Evolutionary conservation across 2,113 vertebrate genomes (phyloP).

Genomic region (Toxotes chatareus): DNA sequence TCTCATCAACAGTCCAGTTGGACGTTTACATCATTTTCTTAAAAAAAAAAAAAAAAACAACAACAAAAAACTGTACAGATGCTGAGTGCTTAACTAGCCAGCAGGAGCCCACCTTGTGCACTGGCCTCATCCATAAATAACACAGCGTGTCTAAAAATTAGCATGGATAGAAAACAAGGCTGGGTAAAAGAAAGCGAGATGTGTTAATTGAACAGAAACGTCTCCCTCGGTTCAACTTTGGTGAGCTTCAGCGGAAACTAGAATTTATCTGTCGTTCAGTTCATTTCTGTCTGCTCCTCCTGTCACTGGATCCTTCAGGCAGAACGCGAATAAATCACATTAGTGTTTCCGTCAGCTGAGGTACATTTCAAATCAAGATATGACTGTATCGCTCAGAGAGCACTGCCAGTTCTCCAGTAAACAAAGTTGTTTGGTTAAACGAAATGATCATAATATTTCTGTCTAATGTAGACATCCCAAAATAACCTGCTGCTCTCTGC

Average conservation of each 20-base stretch:
- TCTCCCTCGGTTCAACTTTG: conserved; percentile 33
- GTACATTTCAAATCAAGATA: conserved; percentile 60
- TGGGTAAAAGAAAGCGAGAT: conserved; percentile 32
- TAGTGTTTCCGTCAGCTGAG: conserved; percentile 66
- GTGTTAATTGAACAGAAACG: conserved; percentile 63
- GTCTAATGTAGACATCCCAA: not conserved
- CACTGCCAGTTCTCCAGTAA: not conserved
- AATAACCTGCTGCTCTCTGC: not conserved
- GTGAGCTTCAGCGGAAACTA: conserved; percentile 33
- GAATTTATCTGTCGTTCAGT: conserved; percentile 39
- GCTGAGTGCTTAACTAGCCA: conserved; percentile 39
- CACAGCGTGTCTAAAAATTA: conserved; percentile 56
- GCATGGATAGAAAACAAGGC: conserved; percentile 13
- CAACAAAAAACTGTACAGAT: conserved; percentile 9
- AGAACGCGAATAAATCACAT: conserved; percentile 70
- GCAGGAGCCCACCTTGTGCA: conserved; percentile 41
- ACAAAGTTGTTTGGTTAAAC: conserved; percentile 21
- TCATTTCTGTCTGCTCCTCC: conserved; percentile 29
- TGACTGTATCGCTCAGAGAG: conserved; percentile 34
- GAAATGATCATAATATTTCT: conserved; percentile 30
- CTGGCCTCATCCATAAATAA: conserved; percentile 62
- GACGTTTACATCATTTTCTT: conserved; percentile 43
- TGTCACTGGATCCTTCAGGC: conserved; percentile 52
- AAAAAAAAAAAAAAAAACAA: conserved; percentile 1
- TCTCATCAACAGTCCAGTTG: conserved; percentile 45